Conservation (phyloP, 2,888 invertebrate genomes). For the Cremastobaeus sp. region DNA sequence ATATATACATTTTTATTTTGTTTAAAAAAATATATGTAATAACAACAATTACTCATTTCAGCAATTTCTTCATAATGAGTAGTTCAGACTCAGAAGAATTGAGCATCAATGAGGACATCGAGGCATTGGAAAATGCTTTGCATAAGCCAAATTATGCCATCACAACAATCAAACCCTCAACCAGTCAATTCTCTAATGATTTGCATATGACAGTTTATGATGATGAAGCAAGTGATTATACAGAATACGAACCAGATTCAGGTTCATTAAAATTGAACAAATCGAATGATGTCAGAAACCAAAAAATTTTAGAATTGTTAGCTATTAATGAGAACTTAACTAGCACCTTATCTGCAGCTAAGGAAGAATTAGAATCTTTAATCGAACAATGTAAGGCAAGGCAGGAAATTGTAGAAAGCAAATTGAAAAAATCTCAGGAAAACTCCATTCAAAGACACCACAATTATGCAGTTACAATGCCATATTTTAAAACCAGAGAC, state of each 20-base stretch:
- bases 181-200: conserved; percentile 28
- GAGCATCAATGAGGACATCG: conserved; percentile 69
- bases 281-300: background rate
- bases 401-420: conserved; percentile 59
- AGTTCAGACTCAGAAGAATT: conserved; percentile 66
- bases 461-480: conserved; percentile 79
- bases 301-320: conserved; percentile 61
- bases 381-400: conserved; percentile 76
- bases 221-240: background rate
- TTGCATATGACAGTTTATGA: background rate
- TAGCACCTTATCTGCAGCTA: conserved; percentile 74
- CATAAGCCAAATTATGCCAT: conserved; percentile 25
- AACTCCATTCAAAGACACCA: conserved; percentile 27
- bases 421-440: conserved; percentile 50
- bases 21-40: too few relatives aligned
- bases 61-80: background rate
- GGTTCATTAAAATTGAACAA: too few relatives aligned
- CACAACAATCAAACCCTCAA: conserved; percentile 1
- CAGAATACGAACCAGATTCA: background rate
- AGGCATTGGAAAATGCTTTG: conserved; percentile 67
- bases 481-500: conserved; percentile 84
- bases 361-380: conserved; percentile 72
- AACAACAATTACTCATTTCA: too few relatives aligned
- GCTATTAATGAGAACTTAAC: conserved; percentile 77
- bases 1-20: background rate